A percentile compares a stretch with the other conserved stretches of the same genome.
phyloP scores from a whole-genome alignment of 2,113 vertebrate genomes.

The cattle (Bos taurus) region DNA sequence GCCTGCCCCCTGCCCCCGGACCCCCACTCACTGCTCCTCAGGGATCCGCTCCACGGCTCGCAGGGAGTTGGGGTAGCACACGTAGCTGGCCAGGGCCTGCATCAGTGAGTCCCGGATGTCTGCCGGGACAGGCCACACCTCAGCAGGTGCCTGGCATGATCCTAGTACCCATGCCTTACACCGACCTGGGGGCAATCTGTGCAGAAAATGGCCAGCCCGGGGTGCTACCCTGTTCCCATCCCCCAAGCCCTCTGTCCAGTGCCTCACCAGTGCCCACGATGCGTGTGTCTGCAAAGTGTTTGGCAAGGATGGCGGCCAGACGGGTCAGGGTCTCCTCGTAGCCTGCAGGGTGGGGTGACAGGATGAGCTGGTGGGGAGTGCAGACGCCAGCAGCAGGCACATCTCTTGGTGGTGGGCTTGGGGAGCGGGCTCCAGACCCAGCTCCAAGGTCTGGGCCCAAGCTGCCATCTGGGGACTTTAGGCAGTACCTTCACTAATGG shows the following conservation, averaged over 20 bases:
- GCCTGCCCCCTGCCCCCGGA: not conserved
- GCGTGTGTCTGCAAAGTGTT: slow-evolving; percentile 95
- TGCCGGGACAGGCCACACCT: slow-evolving; percentile 58
- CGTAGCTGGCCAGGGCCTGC: slow-evolving; percentile 97
- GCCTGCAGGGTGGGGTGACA: slow-evolving; percentile 77
- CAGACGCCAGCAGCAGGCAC: not conserved
- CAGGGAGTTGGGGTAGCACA: slow-evolving; percentile 97
- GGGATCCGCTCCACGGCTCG: slow-evolving; percentile 95
- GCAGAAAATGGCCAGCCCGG: not conserved
- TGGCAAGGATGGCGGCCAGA: slow-evolving; percentile 94
- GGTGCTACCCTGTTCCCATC: not conserved
- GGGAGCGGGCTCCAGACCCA: not conserved
- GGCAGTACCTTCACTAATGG: not conserved
- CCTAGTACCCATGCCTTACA: not conserved
- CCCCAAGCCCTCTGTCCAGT: not conserved
- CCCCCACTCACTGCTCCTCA: slow-evolving; percentile 93
- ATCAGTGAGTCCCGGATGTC: slow-evolving; percentile 99
- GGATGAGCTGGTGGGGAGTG: not conserved
- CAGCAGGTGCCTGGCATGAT: not conserved
- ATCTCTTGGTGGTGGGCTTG: not conserved
- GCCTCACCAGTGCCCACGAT: slow-evolving; percentile 94
- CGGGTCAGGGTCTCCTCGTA: slow-evolving; percentile 94
- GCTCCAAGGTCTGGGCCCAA: not conserved
- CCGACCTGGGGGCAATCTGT: not conserved
- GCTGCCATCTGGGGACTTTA: not conserved